Conservation (phyloP, 2,113 vertebrate species). For the Morone chrysops region DNA sequence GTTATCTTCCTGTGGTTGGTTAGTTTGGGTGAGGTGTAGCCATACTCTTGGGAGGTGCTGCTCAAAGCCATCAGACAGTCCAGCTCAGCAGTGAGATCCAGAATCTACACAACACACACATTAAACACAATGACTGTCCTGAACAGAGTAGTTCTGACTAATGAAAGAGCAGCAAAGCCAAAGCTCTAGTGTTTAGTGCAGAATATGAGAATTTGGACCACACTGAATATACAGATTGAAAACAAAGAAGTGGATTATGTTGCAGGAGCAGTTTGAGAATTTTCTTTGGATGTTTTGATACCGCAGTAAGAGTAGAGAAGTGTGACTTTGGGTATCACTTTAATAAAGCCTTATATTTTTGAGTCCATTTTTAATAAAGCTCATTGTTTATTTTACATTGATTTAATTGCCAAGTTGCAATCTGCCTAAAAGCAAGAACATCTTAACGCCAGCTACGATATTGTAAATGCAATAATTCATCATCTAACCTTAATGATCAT, state of each 20-base stretch:
- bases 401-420: not conserved
- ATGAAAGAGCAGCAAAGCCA: not conserved
- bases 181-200: not conserved
- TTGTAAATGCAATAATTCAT: conserved; percentile 14
- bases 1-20: conserved; percentile 71
- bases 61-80: conserved; percentile 94
- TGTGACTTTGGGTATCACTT: not conserved
- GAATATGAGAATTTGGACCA: not conserved
- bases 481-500: not conserved
- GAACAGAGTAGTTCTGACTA: not conserved
- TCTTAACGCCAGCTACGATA: not conserved
- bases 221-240: not conserved
- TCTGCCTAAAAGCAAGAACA: not conserved
- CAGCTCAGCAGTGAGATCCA: conserved; percentile 90
- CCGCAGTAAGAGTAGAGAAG: not conserved
- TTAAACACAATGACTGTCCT: conserved; percentile 8
- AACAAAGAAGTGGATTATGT: conserved; percentile 9
- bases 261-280: not conserved
- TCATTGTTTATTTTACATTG: not conserved
- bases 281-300: not conserved
- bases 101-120: conserved; percentile 75
- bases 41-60: conserved; percentile 90
- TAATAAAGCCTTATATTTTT: not conserved
- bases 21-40: conserved; percentile 88
- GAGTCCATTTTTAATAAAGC: not conserved